Percentiles rank a stretch among this genome's conserved stretches.
Evolutionary conservation across 2,113 vertebrate species (phyloP).

Genomic region (Mesitornis unicolor): DNA sequence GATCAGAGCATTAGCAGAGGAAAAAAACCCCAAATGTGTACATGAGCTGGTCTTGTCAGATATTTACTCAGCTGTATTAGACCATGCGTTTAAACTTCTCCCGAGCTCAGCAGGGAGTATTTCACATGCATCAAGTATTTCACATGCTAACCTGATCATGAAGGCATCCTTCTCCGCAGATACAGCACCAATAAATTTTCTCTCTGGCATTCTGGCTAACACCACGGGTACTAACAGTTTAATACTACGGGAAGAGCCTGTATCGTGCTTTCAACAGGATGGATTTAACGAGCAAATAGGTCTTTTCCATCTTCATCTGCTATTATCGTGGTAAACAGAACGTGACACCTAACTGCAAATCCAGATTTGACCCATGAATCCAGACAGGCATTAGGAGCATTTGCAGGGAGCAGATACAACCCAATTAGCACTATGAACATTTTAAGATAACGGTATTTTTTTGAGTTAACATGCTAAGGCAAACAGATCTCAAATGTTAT

Average conservation of each 20-base stretch:
- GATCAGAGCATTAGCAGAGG: neutral
- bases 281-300: neutral
- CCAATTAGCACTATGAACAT: neutral
- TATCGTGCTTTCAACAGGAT: neutral
- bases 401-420: neutral
- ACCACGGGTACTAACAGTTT: neutral
- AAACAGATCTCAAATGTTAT: neutral
- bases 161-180: neutral
- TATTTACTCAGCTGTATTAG: slow-evolving; percentile 43
- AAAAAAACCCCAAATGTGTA: neutral
- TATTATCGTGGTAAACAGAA: neutral
- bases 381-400: neutral
- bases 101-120: neutral
- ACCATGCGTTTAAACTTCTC: slow-evolving; percentile 29
- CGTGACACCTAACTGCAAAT: neutral
- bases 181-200: neutral
- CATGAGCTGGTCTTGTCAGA: slow-evolving; percentile 18
- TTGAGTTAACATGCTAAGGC: neutral
- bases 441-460: neutral
- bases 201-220: neutral
- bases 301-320: neutral
- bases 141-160: slow-evolving; percentile 14
- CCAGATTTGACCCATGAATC: neutral
- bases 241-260: neutral
- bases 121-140: slow-evolving; percentile 20